Evolutionary conservation across 1,140 invertebrate genomes (phyloP).

Genomic region (Adoxophyes honmai): DNA sequence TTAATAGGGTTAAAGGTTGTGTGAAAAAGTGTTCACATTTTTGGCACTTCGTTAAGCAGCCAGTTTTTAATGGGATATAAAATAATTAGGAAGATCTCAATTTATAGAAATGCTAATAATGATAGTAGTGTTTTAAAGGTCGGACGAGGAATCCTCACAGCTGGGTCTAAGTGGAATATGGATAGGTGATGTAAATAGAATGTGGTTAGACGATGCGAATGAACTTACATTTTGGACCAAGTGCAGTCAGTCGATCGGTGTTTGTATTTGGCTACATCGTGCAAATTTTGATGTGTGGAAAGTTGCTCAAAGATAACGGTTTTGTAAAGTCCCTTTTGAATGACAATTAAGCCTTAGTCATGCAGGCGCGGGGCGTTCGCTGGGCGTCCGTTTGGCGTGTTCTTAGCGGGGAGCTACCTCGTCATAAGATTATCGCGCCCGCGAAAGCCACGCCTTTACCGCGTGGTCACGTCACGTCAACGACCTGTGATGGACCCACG

Average conservation of each 20-base stretch:
- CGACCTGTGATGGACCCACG: no score
- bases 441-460: no score
- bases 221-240: constrained; percentile 55
- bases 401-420: no score
- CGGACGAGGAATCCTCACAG: neutral
- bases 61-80: constrained; percentile 1
- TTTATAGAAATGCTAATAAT: neutral
- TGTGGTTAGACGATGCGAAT: neutral
- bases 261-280: neutral
- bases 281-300: no score
- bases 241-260: constrained; percentile 52
- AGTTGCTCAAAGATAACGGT: no score
- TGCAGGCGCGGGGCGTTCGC: no score
- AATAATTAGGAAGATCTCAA: constrained; percentile 8
- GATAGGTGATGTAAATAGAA: neutral
- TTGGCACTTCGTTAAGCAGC: constrained; percentile 4
- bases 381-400: no score
- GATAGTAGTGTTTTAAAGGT: constrained; percentile 5
- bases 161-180: neutral
- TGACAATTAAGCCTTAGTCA: no score
- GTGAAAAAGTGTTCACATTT: constrained; percentile 11
- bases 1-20: constrained; percentile 15
- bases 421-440: no score
- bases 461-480: no score
- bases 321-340: no score